Percentiles rank a stretch among this genome's conserved stretches.
Evolutionary conservation across 30 jellyfish, hydroid and myxozoan genomes (phyloP).

Genomic region (Cassiopea andromeda): DNA sequence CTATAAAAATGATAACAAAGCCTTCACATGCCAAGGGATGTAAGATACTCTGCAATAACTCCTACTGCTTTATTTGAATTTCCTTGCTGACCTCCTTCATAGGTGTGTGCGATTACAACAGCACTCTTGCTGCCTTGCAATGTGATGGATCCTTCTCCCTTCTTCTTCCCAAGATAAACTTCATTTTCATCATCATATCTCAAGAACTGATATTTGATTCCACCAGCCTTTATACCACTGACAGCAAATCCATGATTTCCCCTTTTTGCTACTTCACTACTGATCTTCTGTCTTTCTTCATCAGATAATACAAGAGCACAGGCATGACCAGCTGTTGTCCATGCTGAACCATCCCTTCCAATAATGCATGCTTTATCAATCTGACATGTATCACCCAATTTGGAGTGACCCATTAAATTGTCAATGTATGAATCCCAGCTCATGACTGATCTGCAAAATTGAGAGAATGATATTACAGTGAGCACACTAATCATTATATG

Average conservation of each 20-base stretch:
- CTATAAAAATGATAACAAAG: slow-evolving; percentile 23
- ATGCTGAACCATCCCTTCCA: slow-evolving; percentile 77
- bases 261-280: slow-evolving; percentile 24
- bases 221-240: slow-evolving; percentile 74
- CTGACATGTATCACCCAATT: slow-evolving; percentile 31
- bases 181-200: slow-evolving; percentile 39
- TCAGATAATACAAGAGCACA: slow-evolving; percentile 39
- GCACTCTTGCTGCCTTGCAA: slow-evolving; percentile 64
- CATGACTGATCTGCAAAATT: slow-evolving; percentile 30
- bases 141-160: slow-evolving; percentile 86
- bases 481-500: too few relatives aligned
- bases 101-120: slow-evolving; percentile 71
- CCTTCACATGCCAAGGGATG: slow-evolving; percentile 27
- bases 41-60: slow-evolving; percentile 62
- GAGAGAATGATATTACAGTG: neutral
- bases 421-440: slow-evolving; percentile 88
- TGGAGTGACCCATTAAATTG: slow-evolving; percentile 60
- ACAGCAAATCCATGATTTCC: slow-evolving; percentile 38
- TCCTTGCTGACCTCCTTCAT: slow-evolving; percentile 89
- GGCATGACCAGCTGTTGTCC: slow-evolving; percentile 77
- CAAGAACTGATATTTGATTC: slow-evolving; percentile 78
- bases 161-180: slow-evolving; percentile 71
- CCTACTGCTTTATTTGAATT: slow-evolving; percentile 75
- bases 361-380: slow-evolving; percentile 73
- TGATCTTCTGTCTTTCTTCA: slow-evolving; percentile 53